phyloP scores from a whole-genome alignment of 2,797 vertebrate species.

The Anomalospiza imberbis region DNA sequence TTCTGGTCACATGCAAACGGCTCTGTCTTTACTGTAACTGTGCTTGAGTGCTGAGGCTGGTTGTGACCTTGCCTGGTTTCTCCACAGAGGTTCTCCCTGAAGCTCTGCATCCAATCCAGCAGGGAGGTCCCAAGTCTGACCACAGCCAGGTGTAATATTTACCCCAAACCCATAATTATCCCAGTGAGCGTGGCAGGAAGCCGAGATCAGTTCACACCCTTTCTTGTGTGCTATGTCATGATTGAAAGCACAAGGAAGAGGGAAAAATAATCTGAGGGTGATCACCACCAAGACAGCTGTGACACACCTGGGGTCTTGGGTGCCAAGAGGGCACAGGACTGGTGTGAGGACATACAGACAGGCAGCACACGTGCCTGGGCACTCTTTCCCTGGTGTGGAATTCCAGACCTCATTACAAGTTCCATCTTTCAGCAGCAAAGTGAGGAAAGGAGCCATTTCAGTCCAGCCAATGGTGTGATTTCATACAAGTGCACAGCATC shows the following conservation, averaged over 20 bases:
- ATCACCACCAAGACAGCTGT: neutral
- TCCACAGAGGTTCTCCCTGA: neutral
- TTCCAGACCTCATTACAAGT: neutral
- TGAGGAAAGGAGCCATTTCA: neutral
- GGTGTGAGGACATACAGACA: neutral
- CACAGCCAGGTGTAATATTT: neutral
- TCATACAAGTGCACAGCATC: neutral
- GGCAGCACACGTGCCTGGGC: rapidly evolving
- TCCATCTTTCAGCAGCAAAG: neutral
- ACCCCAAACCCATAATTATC: neutral
- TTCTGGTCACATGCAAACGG: rapidly evolving
- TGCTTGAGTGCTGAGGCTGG: neutral
- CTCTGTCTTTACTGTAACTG: neutral
- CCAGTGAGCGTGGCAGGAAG: neutral
- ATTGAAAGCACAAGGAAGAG: neutral
- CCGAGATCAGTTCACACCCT: neutral
- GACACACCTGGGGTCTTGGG: neutral
- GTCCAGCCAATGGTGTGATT: neutral
- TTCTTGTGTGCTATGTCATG: neutral
- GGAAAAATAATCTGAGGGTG: neutral
- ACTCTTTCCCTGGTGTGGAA: neutral
- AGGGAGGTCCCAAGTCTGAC: neutral
- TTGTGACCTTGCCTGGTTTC: neutral
- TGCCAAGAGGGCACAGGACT: neutral
- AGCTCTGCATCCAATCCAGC: neutral